Percentiles rank a stretch among this genome's conserved stretches.
Conservation (phyloP, 2,113 vertebrate genomes). For the Rhipidura dahli region DNA sequence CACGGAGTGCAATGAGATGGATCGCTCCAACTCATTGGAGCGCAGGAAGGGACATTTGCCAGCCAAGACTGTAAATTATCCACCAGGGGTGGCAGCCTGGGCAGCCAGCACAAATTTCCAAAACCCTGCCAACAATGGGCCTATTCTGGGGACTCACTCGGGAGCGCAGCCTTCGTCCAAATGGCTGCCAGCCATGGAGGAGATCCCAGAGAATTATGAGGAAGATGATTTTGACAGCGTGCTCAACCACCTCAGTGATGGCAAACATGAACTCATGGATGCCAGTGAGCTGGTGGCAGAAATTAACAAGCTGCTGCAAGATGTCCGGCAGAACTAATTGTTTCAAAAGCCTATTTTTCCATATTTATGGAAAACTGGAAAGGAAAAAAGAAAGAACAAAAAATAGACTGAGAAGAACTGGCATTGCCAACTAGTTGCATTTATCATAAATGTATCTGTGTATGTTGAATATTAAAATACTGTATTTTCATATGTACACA, state of each 20-base stretch:
- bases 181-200: slow-evolving; percentile 98
- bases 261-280: slow-evolving; percentile 94
- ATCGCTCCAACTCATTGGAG: slow-evolving; percentile 82
- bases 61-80: slow-evolving; percentile 84
- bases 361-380: slow-evolving; percentile 66
- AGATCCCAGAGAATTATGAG: slow-evolving; percentile 97
- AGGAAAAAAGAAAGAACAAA: background rate
- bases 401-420: slow-evolving; percentile 73
- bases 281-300: slow-evolving; percentile 97
- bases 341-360: slow-evolving; percentile 59
- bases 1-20: slow-evolving; percentile 78
- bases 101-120: slow-evolving; percentile 96
- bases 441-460: slow-evolving; percentile 98
- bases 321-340: slow-evolving; percentile 91
- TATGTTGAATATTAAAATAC: slow-evolving; percentile 97
- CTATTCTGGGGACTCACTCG: slow-evolving; percentile 78
- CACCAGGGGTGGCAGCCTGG: slow-evolving; percentile 92
- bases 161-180: slow-evolving; percentile 86
- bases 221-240: slow-evolving; percentile 97
- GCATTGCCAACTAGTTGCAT: slow-evolving; percentile 89
- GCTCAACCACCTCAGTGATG: slow-evolving; percentile 90
- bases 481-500: slow-evolving; percentile 97
- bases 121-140: slow-evolving; percentile 82
- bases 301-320: slow-evolving; percentile 96
- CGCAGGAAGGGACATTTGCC: slow-evolving; percentile 85